Conservation (phyloP, 2,113 vertebrate species). For the Caranx ignobilis region DNA sequence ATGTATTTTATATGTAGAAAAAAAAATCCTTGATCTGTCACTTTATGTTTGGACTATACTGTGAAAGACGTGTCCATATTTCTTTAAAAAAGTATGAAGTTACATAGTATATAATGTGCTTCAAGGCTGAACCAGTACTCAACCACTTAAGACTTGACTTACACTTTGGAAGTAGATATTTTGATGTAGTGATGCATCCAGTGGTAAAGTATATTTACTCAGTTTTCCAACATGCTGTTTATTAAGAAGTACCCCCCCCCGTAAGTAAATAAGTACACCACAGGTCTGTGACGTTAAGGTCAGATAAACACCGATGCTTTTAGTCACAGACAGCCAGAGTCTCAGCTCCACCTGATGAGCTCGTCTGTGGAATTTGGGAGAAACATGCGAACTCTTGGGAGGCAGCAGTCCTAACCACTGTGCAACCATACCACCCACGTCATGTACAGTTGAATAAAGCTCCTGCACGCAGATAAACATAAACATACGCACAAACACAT, state of each 20-base stretch:
- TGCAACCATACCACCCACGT: conserved; percentile 62
- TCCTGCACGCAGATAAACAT: conserved; percentile 10
- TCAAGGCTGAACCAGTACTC: neutral
- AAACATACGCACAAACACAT: conserved; percentile 4
- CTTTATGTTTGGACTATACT: neutral
- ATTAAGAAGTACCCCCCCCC: neutral
- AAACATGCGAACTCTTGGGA: conserved; percentile 56
- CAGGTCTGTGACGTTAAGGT: neutral
- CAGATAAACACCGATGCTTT: neutral
- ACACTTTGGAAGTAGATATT: neutral
- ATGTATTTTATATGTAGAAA: too few relatives aligned
- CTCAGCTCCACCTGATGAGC: conserved; percentile 37
- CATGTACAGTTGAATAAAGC: conserved; percentile 34
- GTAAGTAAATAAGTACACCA: neutral
- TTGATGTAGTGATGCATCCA: neutral
- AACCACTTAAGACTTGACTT: neutral
- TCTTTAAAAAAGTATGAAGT: neutral
- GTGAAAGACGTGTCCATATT: neutral
- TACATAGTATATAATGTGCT: neutral
- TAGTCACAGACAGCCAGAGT: neutral
- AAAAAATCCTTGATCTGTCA: neutral
- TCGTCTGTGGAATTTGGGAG: conserved; percentile 41
- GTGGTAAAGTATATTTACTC: neutral
- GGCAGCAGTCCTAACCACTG: conserved; percentile 50
- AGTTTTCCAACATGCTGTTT: neutral